Evolutionary conservation across 1,140 invertebrate species (phyloP), one percentile per base, ranked within the genome.

Genomic region (Belonocnema kinseyi): DNA sequence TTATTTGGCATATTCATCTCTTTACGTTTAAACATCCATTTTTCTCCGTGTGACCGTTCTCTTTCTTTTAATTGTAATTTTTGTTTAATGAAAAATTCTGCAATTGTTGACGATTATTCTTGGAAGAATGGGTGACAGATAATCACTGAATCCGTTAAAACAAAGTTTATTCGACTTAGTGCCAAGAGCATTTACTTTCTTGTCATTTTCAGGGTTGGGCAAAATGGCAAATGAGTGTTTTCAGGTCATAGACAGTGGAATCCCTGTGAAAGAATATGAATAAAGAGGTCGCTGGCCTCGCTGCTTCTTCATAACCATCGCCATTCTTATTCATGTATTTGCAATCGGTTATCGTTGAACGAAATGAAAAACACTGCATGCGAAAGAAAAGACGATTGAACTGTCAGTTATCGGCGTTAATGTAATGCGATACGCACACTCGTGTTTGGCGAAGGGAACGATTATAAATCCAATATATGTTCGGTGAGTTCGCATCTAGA

Each of bases 301-400:
- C 70, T 52, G 77, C 50, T 61, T 58, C 66, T 58, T 76, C 33
- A 19, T 46, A 52, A 26, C 21, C 56, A 58, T 71, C 74, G 50
- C 71, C 74, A 76, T 76, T 71, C 50, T 74, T 80, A 80, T 77
- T 77, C 80, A 82, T 76, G 33, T 66, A 80, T 80, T 82, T 73
- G 50, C 74, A 76, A 76, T 66, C 61, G 26, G 40, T 66, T 66
- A 66, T 66, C 61, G 40, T n/a, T 14, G 26, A 66, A 66, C 40
- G 61, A 66, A 66, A 40, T 66, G 33, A 66, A 66, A 66, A 66
- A 66, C 61, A 66, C 61, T 66, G 33, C 61, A 40, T 66, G 40
- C 16, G 61, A 66, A 40, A 66, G 61, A 66, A 33, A 26, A 14
- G 61, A 66, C 61, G 61, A 66, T 66, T 33, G 61, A 66, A 66